Evolutionary conservation across 1,140 invertebrate species (phyloP).

Genomic region (Scaptomyza pallida): DNA sequence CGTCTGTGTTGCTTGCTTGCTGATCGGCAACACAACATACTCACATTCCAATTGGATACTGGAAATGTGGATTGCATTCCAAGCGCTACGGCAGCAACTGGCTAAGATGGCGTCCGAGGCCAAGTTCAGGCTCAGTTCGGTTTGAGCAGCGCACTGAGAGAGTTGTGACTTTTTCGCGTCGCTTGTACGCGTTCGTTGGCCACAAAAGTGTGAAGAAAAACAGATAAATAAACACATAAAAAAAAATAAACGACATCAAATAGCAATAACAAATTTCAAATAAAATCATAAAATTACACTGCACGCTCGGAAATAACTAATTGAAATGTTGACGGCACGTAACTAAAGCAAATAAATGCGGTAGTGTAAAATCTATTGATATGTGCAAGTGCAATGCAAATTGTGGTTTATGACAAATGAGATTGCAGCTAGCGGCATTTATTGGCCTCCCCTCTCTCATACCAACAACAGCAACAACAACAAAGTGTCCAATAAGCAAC

Average conservation of each 20-base stretch:
- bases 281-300: slow-evolving; percentile 35
- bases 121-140: slow-evolving; percentile 81
- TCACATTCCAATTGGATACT: slow-evolving; percentile 48
- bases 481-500: slow-evolving; percentile 55
- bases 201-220: slow-evolving; percentile 41
- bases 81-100: slow-evolving; percentile 35
- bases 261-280: slow-evolving; percentile 13
- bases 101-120: slow-evolving; percentile 83
- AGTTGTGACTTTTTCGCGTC: slow-evolving; percentile 51
- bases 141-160: slow-evolving; percentile 73
- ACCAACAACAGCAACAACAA: too few species aligned
- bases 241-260: slow-evolving; percentile 24
- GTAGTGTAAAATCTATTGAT: slow-evolving; percentile 27
- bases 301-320: slow-evolving; percentile 42
- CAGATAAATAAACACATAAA: slow-evolving; percentile 19
- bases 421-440: slow-evolving; percentile 47
- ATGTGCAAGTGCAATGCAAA: slow-evolving; percentile 73
- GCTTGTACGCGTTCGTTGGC: slow-evolving; percentile 50
- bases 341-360: slow-evolving; percentile 39
- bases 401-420: slow-evolving; percentile 64
- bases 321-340: slow-evolving; percentile 66
- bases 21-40: slow-evolving; percentile 15
- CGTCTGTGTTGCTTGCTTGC: slow-evolving; percentile 6
- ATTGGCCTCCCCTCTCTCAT: neutral
- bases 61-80: slow-evolving; percentile 45